Base-by-base conservation (phyloP, 2,888 invertebrate species). In the Tyria jacobaeae region DNA sequence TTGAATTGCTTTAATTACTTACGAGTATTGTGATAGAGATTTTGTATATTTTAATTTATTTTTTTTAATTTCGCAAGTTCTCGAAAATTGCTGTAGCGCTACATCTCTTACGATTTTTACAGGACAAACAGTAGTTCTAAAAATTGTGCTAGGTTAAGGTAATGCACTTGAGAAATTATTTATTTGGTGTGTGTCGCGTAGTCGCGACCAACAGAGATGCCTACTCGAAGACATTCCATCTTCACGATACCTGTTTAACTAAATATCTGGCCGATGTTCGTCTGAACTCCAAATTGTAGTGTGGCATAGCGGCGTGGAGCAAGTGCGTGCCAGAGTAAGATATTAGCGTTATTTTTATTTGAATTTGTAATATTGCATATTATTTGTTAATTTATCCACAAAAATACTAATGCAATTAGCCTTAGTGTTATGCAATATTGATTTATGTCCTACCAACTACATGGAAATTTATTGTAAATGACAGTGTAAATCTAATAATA, bases 11-110 rank as follows among this genome's bases (percentile, higher is more conserved):
- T 94, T 93, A 94, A 93, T 93, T 94, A 93, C 93, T 93, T 94
- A 93, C 94, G 92, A 93, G 93, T 93, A 93, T 94, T 94, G 94
- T 93, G 94, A 93, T 94, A 94, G 94, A 94, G 92, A 92, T 94
- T 92, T 93, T 94, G 93, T 94, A 93, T 94, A 93, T 92, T 93
- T 91, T 94, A 93, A 94, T 93, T 94, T 93, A 93, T 94, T 93
- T 92, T 89, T 91, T 92, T 89, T 90, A 91, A 91, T 92, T 93
- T 92, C 89, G 90, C 92, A 92, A 87, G 89, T 91, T 89, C 86
- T 90, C 89, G 85, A 80, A 84, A 87, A 87, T 89, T 86, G 87
- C 83, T 85, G 90, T 90, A 90, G 90, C 91, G 90, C 92, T 90
- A 88, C 90, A 87, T 89, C 89, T 89, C 86, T 90, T 88, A 89